Base-by-base conservation (phyloP, 2,888 invertebrate species). In the Morpho achilles region DNA sequence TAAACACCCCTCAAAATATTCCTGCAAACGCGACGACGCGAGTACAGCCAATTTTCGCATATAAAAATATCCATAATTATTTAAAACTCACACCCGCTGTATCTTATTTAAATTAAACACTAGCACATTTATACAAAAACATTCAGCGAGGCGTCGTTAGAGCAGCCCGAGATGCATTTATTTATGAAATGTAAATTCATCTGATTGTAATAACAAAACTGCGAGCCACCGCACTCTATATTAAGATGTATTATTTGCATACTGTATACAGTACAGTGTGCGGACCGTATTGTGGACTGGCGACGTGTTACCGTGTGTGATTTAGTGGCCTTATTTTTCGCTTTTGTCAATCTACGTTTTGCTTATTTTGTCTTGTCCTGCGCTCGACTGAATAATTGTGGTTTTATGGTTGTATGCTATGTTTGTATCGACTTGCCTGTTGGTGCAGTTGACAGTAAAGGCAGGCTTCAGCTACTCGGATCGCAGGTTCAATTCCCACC, bases 201-300 rank as follows among this genome's bases (percentile, higher is more conserved):
- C 83, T 87, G 89, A 88, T 91, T 91, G 90, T 90, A 91, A 91
- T 90, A 91, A 89, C 90, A 89, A 91, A 91, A 90, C 87, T 79
- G 77, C 73, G 74, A 77, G 81, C 79, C 81, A 81, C 80, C 80
- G 83, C 80, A 77, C 84, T 82, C 87, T 90, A 87, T 89, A 91
- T 91, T 91, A 89, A 91, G 91, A 91, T 91, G 91, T 91, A 82
- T 72, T 84, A 91, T 91, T 91, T 87, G 87, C 91, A 91, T 91
- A 84, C 72, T 70, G 81, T 75, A 77, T 69, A 63, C 64, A 44
- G 64, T 70, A 70, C 72, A 79, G 74, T 75, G 75, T 67, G 71
- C 49, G 32, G 48, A 49, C 22, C 10, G 55, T 50, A 55, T 55
- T 55, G 55, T 55, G 49, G 55, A 55, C 55, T 39, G 50, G 43